These are phyloP conservation scores for Apomyelois bistriatella DNA, from an alignment of 2,888 invertebrate genomes.

Conservation along the genomic window DNA sequence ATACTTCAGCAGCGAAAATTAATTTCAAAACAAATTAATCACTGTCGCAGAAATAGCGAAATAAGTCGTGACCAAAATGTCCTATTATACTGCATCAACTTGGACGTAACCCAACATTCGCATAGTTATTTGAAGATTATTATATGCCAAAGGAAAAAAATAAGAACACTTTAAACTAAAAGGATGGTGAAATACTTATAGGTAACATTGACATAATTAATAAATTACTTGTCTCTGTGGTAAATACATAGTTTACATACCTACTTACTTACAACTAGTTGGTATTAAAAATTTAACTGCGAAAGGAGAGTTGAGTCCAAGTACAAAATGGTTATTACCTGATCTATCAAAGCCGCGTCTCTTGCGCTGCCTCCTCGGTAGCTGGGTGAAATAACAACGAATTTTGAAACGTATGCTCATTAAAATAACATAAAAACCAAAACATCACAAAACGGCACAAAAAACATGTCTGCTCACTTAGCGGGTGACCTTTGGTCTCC, in stretches of 20 bases:
- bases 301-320: constrained; percentile 65
- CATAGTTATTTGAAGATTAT: constrained; percentile 26
- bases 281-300: not conserved
- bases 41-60: constrained; percentile 37
- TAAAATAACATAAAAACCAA: constrained; percentile 74
- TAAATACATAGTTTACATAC: too few relatives aligned
- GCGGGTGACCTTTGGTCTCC: constrained; percentile 34
- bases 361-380: constrained; percentile 80
- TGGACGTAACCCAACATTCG: constrained; percentile 72
- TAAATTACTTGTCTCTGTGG: too few relatives aligned
- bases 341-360: constrained; percentile 81
- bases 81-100: constrained; percentile 67
- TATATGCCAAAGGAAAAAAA: constrained; percentile 1
- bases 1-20: not conserved
- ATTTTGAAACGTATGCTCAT: constrained; percentile 73
- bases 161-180: too few relatives aligned
- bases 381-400: constrained; percentile 80
- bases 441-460: constrained; percentile 78
- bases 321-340: constrained; percentile 71
- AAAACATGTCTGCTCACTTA: constrained; percentile 49
- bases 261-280: too few relatives aligned
- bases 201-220: too few relatives aligned
- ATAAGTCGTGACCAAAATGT: constrained; percentile 51
- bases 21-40: constrained; percentile 9
- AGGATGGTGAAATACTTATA: too few relatives aligned